A percentile compares a stretch with the other conserved stretches of the same genome.
These are phyloP conservation scores for Gambelia wislizenii DNA, from an alignment of 2,797 vertebrate genomes.

Conservation along the genomic window DNA sequence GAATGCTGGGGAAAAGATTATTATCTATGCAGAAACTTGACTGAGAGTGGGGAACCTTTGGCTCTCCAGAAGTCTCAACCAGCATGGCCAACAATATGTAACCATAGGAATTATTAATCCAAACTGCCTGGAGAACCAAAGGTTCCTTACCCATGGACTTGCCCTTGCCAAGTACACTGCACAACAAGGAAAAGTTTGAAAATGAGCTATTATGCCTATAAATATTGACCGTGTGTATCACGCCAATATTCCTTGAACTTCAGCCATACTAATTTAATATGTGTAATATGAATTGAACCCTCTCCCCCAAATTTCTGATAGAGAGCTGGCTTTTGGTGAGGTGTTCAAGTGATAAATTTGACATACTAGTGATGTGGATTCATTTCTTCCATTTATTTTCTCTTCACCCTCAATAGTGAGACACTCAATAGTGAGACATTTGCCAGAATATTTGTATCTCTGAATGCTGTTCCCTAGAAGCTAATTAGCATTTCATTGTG, in stretches of 20 bases:
- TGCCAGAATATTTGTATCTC: conserved; percentile 6
- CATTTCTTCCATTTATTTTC: conserved; percentile 34
- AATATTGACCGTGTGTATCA: too few relatives aligned
- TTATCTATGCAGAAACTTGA: background rate
- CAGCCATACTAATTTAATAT: background rate
- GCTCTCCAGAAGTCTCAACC: too few relatives aligned
- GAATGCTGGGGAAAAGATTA: background rate
- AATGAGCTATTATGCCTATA: background rate
- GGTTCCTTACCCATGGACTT: too few relatives aligned
- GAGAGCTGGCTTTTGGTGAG: background rate
- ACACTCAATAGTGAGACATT: background rate
- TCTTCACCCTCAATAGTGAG: background rate
- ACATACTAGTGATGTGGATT: fast-evolving
- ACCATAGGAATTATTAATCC: too few relatives aligned
- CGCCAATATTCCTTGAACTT: background rate
- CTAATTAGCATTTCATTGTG: conserved; percentile 45
- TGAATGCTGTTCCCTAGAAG: conserved; percentile 24
- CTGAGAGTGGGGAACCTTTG: too few relatives aligned
- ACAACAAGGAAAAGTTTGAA: background rate
- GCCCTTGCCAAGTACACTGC: too few relatives aligned
- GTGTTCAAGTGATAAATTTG: background rate
- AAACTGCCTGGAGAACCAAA: too few relatives aligned
- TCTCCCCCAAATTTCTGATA: background rate
- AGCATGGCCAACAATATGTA: too few relatives aligned
- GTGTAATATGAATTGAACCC: background rate